Evolutionary conservation across 2,797 vertebrate genomes (phyloP).

Genomic region (Carapus acus): DNA sequence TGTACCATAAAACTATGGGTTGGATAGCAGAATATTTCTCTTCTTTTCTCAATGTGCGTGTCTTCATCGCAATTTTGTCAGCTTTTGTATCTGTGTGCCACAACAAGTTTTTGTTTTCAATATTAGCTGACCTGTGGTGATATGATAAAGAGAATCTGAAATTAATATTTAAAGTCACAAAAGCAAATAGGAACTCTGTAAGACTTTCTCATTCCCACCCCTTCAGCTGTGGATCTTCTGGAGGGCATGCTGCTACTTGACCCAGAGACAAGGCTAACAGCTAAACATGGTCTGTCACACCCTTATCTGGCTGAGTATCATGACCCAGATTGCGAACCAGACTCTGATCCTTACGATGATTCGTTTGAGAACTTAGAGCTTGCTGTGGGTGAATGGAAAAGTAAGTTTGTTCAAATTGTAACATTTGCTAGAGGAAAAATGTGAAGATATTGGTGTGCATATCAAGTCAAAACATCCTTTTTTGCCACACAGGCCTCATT

Average conservation of each 20-base stretch:
- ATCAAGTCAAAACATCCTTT: constrained; percentile 5
- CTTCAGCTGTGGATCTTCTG: constrained; percentile 69
- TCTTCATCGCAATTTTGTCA: no score
- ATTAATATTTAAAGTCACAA: no score
- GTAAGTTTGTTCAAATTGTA: constrained; percentile 52
- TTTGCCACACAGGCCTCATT: constrained; percentile 66
- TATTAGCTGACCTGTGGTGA: no score
- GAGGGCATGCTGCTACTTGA: constrained; percentile 79
- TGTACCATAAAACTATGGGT: no score
- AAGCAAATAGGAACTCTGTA: background rate
- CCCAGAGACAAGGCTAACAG: constrained; percentile 73
- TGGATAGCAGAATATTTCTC: no score
- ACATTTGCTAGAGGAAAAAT: background rate
- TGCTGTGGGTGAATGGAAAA: constrained; percentile 76
- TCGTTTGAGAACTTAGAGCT: constrained; percentile 79
- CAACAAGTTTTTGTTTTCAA: no score
- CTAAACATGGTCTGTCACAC: constrained; percentile 69
- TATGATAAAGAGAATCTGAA: background rate
- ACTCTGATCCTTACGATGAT: constrained; percentile 73
- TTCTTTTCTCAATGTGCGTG: no score
- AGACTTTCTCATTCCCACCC: constrained; percentile 14
- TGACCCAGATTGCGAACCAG: constrained; percentile 70
- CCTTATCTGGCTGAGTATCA: constrained; percentile 73
- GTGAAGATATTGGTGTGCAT: background rate
- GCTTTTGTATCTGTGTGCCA: no score